A percentile compares a stretch with the other conserved stretches of the same genome.
Conservation (phyloP, 2,888 invertebrate species). For the Apodemia zela region DNA sequence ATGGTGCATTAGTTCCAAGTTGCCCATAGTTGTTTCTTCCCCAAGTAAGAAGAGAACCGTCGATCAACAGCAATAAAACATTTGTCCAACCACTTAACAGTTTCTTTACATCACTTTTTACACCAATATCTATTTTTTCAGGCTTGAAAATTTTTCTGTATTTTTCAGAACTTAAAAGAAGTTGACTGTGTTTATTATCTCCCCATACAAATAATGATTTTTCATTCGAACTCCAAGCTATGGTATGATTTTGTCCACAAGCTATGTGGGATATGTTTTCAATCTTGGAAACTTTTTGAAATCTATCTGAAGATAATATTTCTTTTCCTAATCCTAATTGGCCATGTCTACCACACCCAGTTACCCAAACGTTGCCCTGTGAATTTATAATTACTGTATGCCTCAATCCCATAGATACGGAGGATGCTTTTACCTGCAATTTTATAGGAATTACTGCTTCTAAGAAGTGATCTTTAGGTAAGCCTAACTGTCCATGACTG, state of each 20-base stretch:
- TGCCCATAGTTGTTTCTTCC: conserved; percentile 92
- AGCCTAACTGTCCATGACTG: conserved; percentile 87
- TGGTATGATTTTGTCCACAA: conserved; percentile 91
- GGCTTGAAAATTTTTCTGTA: conserved; percentile 74
- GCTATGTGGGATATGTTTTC: conserved; percentile 82
- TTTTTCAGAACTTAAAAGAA: conserved; percentile 80
- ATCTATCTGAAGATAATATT: conserved; percentile 54
- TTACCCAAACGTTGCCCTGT: conserved; percentile 81
- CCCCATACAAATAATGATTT: conserved; percentile 88
- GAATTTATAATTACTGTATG: conserved; percentile 84
- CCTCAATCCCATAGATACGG: conserved; percentile 84
- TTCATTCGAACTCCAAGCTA: conserved; percentile 75
- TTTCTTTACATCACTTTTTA: conserved; percentile 76
- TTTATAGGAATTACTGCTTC: conserved; percentile 56
- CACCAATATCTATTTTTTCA: conserved; percentile 77
- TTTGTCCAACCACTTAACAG: conserved; percentile 90
- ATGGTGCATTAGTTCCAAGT: conserved; percentile 74
- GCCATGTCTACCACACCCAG: conserved; percentile 85
- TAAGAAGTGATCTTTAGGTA: conserved; percentile 72
- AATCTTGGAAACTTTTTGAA: conserved; percentile 77
- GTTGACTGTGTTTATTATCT: conserved; percentile 90
- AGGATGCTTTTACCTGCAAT: conserved; percentile 72
- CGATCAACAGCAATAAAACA: conserved; percentile 82
- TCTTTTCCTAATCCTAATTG: conserved; percentile 82
- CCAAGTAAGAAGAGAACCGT: conserved; percentile 85